These are phyloP conservation scores for Meiosimyza platycephala DNA, from an alignment of 2,888 invertebrate genomes.

Conservation along the genomic window DNA sequence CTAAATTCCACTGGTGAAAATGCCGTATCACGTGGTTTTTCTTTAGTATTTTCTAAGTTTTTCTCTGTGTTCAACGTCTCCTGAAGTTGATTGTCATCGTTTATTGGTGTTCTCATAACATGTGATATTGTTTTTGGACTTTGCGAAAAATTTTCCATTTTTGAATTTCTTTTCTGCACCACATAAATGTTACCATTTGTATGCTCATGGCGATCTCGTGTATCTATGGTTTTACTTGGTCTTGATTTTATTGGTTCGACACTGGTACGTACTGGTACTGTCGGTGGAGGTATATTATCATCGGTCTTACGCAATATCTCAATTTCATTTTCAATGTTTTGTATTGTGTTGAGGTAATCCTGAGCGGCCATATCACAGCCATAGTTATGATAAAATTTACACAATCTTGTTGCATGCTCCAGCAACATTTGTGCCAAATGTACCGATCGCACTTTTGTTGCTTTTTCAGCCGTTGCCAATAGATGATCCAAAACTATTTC, in stretches of 20 bases:
- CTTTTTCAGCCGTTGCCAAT: slow-evolving; percentile 76
- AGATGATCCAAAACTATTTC: slow-evolving; percentile 80
- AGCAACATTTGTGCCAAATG: slow-evolving; percentile 76
- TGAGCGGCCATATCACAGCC: slow-evolving; percentile 70
- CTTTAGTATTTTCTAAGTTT: not conserved
- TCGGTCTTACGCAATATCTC: slow-evolving; percentile 60
- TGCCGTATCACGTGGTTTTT: no score
- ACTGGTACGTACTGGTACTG: slow-evolving; percentile 54
- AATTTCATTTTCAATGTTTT: slow-evolving; percentile 68
- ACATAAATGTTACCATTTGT: no score
- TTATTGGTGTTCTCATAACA: not conserved
- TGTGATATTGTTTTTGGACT: not conserved
- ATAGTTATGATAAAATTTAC: slow-evolving; percentile 72
- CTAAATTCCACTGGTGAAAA: slow-evolving; percentile 34
- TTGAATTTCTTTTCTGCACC: no score
- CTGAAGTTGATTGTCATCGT: not conserved
- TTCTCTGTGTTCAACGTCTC: not conserved
- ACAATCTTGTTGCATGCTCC: slow-evolving; percentile 77
- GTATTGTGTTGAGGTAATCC: slow-evolving; percentile 71
- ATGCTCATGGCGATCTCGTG: not conserved
- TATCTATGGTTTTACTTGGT: slow-evolving; percentile 22
- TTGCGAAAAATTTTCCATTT: no score
- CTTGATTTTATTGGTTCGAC: slow-evolving; percentile 48
- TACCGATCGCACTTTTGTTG: slow-evolving; percentile 73
- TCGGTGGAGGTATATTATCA: slow-evolving; percentile 49